Conservation (phyloP, 1,140 invertebrate genomes). For the Zaprionus ornatus region DNA sequence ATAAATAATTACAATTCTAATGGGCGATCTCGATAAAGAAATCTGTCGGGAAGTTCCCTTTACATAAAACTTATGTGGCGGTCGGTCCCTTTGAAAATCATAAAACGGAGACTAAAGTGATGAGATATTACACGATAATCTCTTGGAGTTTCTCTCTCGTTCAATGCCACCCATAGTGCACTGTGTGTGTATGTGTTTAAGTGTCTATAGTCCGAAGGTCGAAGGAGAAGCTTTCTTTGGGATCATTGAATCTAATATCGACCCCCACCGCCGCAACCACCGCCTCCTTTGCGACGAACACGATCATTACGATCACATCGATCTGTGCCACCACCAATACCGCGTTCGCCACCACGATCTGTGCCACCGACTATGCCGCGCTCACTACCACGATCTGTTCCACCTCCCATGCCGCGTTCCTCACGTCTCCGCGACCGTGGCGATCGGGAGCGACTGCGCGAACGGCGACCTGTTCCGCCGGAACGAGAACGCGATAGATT, state of each 20-base stretch:
- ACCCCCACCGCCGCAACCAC: conserved; percentile 33
- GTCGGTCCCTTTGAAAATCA: conserved; percentile 29
- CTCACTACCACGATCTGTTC: conserved; percentile 44
- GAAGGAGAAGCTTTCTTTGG: conserved; percentile 8
- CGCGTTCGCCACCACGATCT: conserved; percentile 45
- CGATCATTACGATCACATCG: conserved; percentile 40
- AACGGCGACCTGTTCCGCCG: conserved; percentile 69
- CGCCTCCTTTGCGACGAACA: conserved; percentile 47
- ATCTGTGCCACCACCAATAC: conserved; percentile 49
- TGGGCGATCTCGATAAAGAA: conserved; percentile 75
- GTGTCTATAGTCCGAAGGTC: conserved; percentile 24
- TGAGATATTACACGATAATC: conserved; percentile 57
- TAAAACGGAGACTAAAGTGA: conserved; percentile 47
- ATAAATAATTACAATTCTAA: conserved; percentile 79
- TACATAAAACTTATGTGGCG: conserved; percentile 58
- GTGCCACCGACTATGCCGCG: conserved; percentile 48
- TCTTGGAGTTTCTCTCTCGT: conserved; percentile 41
- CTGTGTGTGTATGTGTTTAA: conserved; percentile 1
- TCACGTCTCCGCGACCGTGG: conserved; percentile 81
- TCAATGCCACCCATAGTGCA: conserved; percentile 16
- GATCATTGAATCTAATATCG: conserved; percentile 50
- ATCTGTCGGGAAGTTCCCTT: conserved; percentile 54
- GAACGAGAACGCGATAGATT: conserved; percentile 83
- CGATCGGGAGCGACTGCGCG: conserved; percentile 85
- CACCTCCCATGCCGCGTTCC: conserved; percentile 48